Conservation (phyloP, 2,113 vertebrate species). For the Tonatia bakeri region DNA sequence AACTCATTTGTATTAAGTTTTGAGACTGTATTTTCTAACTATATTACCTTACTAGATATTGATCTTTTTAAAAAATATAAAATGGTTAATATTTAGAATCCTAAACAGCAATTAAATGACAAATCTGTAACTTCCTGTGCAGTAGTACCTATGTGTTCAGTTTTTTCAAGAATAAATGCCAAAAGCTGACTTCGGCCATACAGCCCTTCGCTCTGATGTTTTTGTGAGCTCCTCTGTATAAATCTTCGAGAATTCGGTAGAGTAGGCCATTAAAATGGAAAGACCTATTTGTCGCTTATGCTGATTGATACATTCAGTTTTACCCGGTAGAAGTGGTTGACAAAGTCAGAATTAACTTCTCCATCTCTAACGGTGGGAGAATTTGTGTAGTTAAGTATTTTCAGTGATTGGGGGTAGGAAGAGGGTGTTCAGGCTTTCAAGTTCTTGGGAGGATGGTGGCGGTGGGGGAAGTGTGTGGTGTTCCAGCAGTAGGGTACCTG, state of each 20-base stretch:
- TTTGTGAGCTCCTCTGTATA: background rate
- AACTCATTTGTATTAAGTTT: conserved; percentile 10
- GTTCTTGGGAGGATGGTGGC: background rate
- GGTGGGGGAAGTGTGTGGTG: background rate
- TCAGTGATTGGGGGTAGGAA: background rate
- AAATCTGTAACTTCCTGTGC: background rate
- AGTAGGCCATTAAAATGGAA: background rate
- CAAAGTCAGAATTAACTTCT: background rate
- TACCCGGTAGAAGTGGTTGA: background rate
- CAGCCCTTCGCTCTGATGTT: background rate
- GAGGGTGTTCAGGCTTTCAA: background rate
- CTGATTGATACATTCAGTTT: background rate
- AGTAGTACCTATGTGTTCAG: background rate
- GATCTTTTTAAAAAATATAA: background rate
- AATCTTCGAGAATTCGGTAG: background rate
- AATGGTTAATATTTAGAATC: background rate
- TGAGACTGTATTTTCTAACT: background rate
- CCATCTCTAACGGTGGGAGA: background rate
- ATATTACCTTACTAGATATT: background rate
- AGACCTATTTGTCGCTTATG: background rate
- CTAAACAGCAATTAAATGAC: background rate
- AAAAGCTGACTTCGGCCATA: background rate
- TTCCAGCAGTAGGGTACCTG: background rate
- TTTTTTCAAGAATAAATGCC: background rate
- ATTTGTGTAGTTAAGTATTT: background rate